Evolutionary conservation across 53 echinoderm and acorn worm genomes (phyloP).

Genomic region (Holothuria scabra): DNA sequence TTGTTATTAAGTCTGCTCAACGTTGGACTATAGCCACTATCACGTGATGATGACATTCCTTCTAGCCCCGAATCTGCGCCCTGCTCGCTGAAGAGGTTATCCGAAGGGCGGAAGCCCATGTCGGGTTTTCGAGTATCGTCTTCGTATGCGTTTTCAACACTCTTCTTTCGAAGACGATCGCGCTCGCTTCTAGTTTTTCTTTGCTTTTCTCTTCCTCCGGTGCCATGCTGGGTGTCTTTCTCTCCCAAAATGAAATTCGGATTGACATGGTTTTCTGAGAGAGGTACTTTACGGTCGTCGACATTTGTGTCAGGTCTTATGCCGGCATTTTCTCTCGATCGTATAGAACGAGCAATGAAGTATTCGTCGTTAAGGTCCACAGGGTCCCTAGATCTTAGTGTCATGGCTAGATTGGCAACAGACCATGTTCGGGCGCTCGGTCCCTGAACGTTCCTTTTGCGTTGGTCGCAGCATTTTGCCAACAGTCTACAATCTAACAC

Average conservation of each 20-base stretch:
- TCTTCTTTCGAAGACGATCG: constrained; percentile 27
- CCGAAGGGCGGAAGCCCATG: not conserved
- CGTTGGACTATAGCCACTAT: constrained; percentile 24
- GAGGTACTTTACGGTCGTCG: constrained; percentile 12
- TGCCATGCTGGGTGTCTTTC: not conserved
- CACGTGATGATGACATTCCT: constrained; percentile 30
- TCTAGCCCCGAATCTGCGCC: constrained; percentile 12
- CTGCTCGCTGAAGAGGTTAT: not conserved
- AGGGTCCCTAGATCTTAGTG: not conserved
- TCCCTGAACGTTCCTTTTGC: constrained; percentile 26
- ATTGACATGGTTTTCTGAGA: constrained; percentile 30
- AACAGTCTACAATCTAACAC: constrained; percentile 17
- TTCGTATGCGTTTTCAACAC: constrained; percentile 24
- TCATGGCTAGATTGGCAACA: constrained; percentile 28
- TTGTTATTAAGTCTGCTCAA: constrained; percentile 9
- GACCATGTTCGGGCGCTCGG: constrained; percentile 34
- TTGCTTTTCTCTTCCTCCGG: constrained; percentile 18
- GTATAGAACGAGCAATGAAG: constrained; percentile 38
- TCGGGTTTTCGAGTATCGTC: not conserved
- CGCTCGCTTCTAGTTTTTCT: constrained; percentile 46
- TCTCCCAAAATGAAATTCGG: constrained; percentile 25
- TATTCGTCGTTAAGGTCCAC: constrained; percentile 27
- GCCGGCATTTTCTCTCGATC: constrained; percentile 25
- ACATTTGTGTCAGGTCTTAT: constrained; percentile 3
- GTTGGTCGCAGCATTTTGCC: constrained; percentile 32